These are phyloP conservation scores for Pterostichus madidus DNA, from an alignment of 2,888 invertebrate species.

Conservation along the genomic window DNA sequence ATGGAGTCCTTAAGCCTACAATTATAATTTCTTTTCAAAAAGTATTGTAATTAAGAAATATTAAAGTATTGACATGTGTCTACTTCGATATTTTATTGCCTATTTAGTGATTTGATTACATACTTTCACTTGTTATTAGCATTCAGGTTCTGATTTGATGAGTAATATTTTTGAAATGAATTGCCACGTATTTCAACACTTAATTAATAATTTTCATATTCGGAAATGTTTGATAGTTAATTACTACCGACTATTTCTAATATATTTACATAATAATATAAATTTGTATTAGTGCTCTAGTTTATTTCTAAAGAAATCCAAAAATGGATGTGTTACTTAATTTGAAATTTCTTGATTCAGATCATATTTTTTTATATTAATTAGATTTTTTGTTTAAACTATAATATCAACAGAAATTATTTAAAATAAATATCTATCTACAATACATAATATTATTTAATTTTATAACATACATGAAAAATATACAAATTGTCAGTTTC, in stretches of 20 bases:
- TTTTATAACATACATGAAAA: constrained; percentile 11
- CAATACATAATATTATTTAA: background rate
- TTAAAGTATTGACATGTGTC: background rate
- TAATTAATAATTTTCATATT: background rate
- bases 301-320: background rate
- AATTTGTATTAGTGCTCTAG: background rate
- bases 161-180: constrained; percentile 6
- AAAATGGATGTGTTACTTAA: constrained; percentile 1
- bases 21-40: background rate
- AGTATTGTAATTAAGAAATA: too few relatives aligned
- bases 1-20: too few relatives aligned
- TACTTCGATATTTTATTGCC: background rate
- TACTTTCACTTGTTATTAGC: constrained; percentile 29
- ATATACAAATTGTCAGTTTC: background rate
- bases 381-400: background rate
- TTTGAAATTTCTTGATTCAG: background rate
- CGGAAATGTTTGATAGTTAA: background rate
- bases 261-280: background rate
- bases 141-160: background rate
- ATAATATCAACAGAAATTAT: background rate
- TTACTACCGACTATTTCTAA: background rate
- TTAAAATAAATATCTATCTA: constrained; percentile 1
- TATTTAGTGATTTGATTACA: background rate
- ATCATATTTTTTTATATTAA: background rate
- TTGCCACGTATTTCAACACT: background rate